phyloP scores from a whole-genome alignment of 2,797 vertebrate genomes.

The Poliocrania exsul region DNA sequence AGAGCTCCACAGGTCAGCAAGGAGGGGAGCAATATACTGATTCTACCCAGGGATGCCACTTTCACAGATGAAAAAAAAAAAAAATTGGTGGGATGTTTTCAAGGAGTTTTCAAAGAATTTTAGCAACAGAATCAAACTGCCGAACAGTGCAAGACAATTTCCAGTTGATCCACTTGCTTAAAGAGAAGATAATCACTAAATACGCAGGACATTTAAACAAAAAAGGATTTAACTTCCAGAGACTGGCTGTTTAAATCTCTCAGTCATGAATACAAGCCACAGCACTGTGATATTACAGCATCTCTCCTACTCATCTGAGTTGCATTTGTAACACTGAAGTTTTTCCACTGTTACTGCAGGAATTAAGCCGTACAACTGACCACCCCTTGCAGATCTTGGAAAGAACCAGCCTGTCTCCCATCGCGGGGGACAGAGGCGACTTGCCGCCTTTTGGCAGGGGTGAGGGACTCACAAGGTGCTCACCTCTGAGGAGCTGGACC shows the following conservation, averaged over 20 bases:
- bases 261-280: background rate
- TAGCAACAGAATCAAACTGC: background rate
- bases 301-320: background rate
- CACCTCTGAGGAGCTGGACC: background rate
- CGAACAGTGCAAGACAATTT: background rate
- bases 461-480: background rate
- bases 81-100: background rate
- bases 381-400: background rate
- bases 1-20: constrained; percentile 3
- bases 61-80: background rate
- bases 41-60: background rate
- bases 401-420: background rate
- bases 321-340: background rate
- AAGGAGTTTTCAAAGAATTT: background rate
- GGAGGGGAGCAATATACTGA: background rate
- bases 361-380: background rate
- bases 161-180: background rate
- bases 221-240: background rate
- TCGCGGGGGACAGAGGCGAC: too few relatives aligned
- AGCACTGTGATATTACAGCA: background rate
- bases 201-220: background rate
- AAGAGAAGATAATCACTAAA: background rate
- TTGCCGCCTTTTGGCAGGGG: background rate
- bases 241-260: background rate
- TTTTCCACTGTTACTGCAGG: background rate